Conservation (phyloP, 2,888 invertebrate species). For the Caenorhabditis wallacei region DNA sequence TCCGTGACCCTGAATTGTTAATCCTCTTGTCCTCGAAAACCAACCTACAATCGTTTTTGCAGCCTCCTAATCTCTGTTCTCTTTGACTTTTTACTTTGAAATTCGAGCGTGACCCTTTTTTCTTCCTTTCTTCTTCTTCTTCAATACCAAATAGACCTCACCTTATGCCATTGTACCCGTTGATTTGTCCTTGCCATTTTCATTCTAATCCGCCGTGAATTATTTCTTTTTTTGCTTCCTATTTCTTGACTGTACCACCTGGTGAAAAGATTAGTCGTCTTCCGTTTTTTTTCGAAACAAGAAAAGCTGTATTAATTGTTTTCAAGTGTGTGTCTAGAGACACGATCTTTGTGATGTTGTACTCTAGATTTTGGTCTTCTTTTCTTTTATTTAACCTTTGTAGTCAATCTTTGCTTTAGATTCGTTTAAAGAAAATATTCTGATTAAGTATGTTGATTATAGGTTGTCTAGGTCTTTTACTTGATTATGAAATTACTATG, state of each 20-base stretch:
- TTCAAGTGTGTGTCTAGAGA: constrained; percentile 1
- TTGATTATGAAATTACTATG: too few relatives aligned
- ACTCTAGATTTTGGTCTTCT: constrained; percentile 4
- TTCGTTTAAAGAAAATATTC: background rate
- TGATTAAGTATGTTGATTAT: too few relatives aligned
- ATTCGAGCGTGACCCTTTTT: constrained; percentile 38
- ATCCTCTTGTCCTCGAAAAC: constrained; percentile 30
- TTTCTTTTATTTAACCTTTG: too few relatives aligned
- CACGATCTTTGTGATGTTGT: background rate
- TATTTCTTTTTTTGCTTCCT: constrained; percentile 10
- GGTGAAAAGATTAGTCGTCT: constrained; percentile 37
- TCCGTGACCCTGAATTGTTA: constrained; percentile 19
- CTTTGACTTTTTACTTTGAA: background rate
- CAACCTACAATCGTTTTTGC: constrained; percentile 32
- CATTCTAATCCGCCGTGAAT: constrained; percentile 41
- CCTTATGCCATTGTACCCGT: constrained; percentile 47
- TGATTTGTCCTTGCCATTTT: constrained; percentile 46
- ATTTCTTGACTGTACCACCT: constrained; percentile 31
- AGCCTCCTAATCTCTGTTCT: constrained; percentile 39
- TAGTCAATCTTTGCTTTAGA: background rate
- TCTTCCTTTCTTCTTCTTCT: background rate
- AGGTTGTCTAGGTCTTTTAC: too few relatives aligned
- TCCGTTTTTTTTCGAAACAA: constrained; percentile 37
- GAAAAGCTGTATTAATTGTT: constrained; percentile 44
- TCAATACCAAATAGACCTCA: constrained; percentile 3